Percentiles rank a stretch among this genome's conserved stretches.
These are phyloP conservation scores for Strigamia transsilvanica DNA, from an alignment of 2,888 invertebrate species.

Conservation along the genomic window DNA sequence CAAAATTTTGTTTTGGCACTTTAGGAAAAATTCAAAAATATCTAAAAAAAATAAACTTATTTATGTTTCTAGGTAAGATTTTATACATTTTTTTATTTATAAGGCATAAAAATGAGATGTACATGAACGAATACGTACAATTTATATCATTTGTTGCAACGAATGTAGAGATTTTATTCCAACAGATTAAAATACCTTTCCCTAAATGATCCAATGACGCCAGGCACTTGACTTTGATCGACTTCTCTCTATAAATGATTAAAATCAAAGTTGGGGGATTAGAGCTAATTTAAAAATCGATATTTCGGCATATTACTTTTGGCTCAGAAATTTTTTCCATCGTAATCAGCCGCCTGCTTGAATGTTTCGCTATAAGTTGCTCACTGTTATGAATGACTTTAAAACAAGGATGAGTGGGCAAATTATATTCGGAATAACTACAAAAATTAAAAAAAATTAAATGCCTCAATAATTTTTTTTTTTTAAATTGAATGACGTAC, in stretches of 20 bases:
- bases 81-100: constrained; percentile 20
- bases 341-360: constrained; percentile 84
- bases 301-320: constrained; percentile 58
- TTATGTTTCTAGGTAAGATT: neutral
- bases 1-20: neutral
- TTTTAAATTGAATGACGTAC: constrained; percentile 59
- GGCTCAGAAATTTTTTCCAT: constrained; percentile 78
- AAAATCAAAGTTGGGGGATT: neutral
- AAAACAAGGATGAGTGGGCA: constrained; percentile 85
- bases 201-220: constrained; percentile 17
- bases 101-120: neutral
- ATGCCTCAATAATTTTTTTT: constrained; percentile 48
- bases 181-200: constrained; percentile 6
- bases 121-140: constrained; percentile 3
- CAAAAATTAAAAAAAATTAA: constrained; percentile 39
- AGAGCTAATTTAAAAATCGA: neutral
- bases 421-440: constrained; percentile 72
- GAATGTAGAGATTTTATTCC: constrained; percentile 13
- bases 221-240: neutral
- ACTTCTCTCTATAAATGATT: neutral
- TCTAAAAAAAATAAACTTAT: neutral
- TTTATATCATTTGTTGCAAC: neutral
- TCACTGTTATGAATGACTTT: constrained; percentile 83
- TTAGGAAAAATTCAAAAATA: neutral
- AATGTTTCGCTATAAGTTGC: constrained; percentile 81